Evolutionary conservation across 1,140 invertebrate species (phyloP).

Genomic region (Apolygus lucorum): DNA sequence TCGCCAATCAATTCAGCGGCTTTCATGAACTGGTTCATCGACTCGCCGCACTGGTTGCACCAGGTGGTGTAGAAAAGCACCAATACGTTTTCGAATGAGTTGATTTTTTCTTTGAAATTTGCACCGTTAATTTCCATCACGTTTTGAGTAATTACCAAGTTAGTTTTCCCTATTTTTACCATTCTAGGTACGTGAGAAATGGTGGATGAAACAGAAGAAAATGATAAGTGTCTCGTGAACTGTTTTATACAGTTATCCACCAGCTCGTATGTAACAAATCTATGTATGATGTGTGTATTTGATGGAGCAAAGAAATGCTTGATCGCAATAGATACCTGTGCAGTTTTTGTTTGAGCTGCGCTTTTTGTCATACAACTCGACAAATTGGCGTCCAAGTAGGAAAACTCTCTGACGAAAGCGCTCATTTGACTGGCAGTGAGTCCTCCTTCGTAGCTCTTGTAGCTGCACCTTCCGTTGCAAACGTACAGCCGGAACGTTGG

Average conservation of each 20-base stretch:
- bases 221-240: neutral
- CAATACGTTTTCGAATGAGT: neutral
- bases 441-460: neutral
- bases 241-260: neutral
- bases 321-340: neutral
- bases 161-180: neutral
- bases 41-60: neutral
- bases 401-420: neutral
- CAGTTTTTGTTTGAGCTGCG: neutral
- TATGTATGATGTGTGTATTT: too few species aligned
- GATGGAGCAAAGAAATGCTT: neutral
- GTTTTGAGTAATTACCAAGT: neutral
- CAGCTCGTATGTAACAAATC: neutral
- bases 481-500: neutral
- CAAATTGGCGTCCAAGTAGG: too few species aligned
- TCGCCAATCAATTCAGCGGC: conserved; percentile 2
- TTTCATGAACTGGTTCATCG: neutral
- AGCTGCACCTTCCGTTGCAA: neutral
- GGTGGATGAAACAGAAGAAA: neutral
- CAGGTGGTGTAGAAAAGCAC: neutral
- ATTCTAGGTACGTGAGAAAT: neutral
- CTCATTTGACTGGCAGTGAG: neutral
- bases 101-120: neutral
- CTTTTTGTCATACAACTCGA: too few species aligned
- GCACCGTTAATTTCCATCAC: neutral